A percentile compares a stretch with the other conserved stretches of the same genome.
These are phyloP conservation scores for Hemistola chrysoprasaria DNA, from an alignment of 2,888 invertebrate genomes.

Conservation along the genomic window DNA sequence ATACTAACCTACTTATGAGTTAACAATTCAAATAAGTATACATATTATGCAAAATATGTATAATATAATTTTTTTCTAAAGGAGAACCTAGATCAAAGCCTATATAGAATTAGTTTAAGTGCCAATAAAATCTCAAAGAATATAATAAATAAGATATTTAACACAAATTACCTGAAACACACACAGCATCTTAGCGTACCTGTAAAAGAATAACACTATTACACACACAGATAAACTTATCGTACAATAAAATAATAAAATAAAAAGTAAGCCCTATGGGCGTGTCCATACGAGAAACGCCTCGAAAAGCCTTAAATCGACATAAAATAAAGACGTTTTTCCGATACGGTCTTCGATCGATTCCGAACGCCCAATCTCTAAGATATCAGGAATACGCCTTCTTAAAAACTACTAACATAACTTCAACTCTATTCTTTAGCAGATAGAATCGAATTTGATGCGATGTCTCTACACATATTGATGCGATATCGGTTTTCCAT, in stretches of 20 bases:
- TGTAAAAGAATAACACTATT: constrained; percentile 44
- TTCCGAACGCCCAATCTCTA: constrained; percentile 79
- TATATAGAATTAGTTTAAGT: not conserved
- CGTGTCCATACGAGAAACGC: constrained; percentile 70
- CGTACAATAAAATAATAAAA: constrained; percentile 53
- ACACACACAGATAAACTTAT: constrained; percentile 31
- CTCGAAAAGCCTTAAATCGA: constrained; percentile 46
- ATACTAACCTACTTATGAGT: no score
- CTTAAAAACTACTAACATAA: constrained; percentile 52
- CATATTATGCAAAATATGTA: no score
- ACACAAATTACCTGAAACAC: constrained; percentile 60
- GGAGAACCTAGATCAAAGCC: not conserved
- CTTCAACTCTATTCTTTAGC: constrained; percentile 46
- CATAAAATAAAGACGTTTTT: constrained; percentile 73
- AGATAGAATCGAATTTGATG: constrained; percentile 41
- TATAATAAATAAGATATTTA: no score
- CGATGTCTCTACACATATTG: constrained; percentile 73
- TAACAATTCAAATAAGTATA: no score
- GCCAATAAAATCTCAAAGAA: no score
- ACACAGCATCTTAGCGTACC: constrained; percentile 71
- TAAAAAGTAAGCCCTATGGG: constrained; percentile 56
- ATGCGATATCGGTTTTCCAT: constrained; percentile 82
- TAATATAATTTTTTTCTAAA: no score
- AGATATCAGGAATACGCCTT: constrained; percentile 79
- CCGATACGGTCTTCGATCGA: constrained; percentile 78